phyloP scores from a whole-genome alignment of 2,888 invertebrate genomes.

The Suillia variegata region DNA sequence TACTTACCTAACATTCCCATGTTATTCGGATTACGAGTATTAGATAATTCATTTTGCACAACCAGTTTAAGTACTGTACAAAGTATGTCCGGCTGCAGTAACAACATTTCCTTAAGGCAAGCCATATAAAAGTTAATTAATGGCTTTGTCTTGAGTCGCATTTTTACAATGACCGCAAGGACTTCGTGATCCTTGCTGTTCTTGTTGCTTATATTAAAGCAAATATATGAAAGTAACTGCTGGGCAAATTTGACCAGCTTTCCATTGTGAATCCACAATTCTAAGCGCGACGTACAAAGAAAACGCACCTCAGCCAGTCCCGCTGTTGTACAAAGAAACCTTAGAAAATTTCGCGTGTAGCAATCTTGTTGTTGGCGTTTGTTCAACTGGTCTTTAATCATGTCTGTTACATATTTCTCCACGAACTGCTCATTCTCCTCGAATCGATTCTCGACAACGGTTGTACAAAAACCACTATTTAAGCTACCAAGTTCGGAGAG shows the following conservation, averaged over 20 bases:
- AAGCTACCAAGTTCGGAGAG: conserved; percentile 60
- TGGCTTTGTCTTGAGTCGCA: conserved; percentile 92
- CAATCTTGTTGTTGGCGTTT: conserved; percentile 85
- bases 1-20: conserved; percentile 77
- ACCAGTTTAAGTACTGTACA: conserved; percentile 86
- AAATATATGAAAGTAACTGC: conserved; percentile 87
- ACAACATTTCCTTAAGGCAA: conserved; percentile 89
- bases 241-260: conserved; percentile 91
- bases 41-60: conserved; percentile 93
- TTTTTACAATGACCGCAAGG: conserved; percentile 83
- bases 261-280: conserved; percentile 94
- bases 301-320: conserved; percentile 78
- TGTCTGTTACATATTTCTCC: conserved; percentile 82
- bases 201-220: conserved; percentile 82
- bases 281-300: conserved; percentile 67
- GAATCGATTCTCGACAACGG: conserved; percentile 67
- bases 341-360: conserved; percentile 86
- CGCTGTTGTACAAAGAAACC: conserved; percentile 81
- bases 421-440: conserved; percentile 52
- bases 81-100: conserved; percentile 82
- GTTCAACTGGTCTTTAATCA: conserved; percentile 85
- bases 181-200: conserved; percentile 74
- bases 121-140: conserved; percentile 86
- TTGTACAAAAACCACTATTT: conserved; percentile 61
- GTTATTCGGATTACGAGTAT: conserved; percentile 91